phyloP scores from a whole-genome alignment of 2,113 vertebrate species.

The Heteronetta atricapilla region DNA sequence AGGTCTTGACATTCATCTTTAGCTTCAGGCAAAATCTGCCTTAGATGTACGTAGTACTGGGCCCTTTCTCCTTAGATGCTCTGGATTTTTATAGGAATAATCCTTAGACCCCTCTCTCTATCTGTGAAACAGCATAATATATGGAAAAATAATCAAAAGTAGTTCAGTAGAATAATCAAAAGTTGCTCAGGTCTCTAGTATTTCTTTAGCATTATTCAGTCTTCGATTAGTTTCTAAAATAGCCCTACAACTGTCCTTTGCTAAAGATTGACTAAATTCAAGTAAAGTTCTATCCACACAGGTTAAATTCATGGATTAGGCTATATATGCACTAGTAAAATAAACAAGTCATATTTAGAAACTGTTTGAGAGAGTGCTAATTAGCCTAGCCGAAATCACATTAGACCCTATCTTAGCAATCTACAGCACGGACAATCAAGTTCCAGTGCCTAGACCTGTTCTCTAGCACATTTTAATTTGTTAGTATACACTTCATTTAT shows the following conservation, averaged over 20 bases:
- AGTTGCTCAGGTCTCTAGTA: rapidly evolving
- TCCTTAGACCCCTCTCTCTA: neutral
- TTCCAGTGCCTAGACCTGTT: neutral
- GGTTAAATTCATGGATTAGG: neutral
- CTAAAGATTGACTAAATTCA: neutral
- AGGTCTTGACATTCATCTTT: neutral
- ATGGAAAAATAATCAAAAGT: neutral
- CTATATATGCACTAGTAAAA: neutral
- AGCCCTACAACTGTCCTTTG: neutral
- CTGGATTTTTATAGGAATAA: neutral
- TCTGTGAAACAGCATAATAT: neutral
- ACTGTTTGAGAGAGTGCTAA: neutral
- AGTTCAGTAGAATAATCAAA: neutral
- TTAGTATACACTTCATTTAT: neutral
- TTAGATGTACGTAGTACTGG: neutral
- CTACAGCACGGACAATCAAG: rapidly evolving
- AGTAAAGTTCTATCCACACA: neutral
- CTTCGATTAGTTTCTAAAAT: neutral
- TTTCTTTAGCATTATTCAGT: neutral
- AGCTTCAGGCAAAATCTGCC: slow-evolving; percentile 2
- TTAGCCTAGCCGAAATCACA: neutral
- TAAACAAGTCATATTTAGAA: neutral
- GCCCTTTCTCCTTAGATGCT: neutral
- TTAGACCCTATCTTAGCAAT: neutral
- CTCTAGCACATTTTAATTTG: neutral